Percentiles rank a stretch among this genome's conserved stretches.
Conservation (phyloP, 2,888 invertebrate genomes). For the Lydus trimaculatus region DNA sequence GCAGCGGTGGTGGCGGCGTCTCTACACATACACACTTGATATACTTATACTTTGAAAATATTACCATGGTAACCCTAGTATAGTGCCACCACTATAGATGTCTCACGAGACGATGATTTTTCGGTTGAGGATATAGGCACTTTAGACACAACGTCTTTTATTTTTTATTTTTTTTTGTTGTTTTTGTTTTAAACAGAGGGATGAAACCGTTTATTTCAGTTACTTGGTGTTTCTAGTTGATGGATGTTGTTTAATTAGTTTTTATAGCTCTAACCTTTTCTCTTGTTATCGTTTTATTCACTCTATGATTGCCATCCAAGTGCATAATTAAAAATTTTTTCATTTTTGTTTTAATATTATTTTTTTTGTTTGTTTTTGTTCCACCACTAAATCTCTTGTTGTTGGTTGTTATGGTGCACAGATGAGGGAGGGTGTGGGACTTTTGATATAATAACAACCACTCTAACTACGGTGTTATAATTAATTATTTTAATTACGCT, state of each 20-base stretch:
- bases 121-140: constrained; percentile 33
- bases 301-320: background rate
- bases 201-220: constrained; percentile 55
- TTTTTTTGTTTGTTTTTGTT: constrained; percentile 26
- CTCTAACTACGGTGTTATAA: constrained; percentile 15
- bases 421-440: background rate
- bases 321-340: constrained; percentile 25
- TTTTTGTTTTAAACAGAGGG: constrained; percentile 49
- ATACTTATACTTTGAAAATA: constrained; percentile 40
- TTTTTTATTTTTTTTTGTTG: constrained; percentile 23
- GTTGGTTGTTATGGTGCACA: too few relatives aligned
- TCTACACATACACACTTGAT: background rate
- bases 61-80: constrained; percentile 60
- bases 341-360: constrained; percentile 33
- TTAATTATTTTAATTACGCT: constrained; percentile 28
- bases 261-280: constrained; percentile 41
- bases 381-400: background rate
- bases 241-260: constrained; percentile 52
- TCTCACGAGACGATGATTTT: constrained; percentile 48
- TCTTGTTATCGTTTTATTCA: constrained; percentile 21
- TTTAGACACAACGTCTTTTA: constrained; percentile 12
- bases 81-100: constrained; percentile 56
- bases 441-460: background rate
- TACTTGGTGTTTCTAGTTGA: constrained; percentile 52
- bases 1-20: too few relatives aligned